Percentiles rank a stretch among this genome's conserved stretches.
These are phyloP conservation scores for Malacoraja senta DNA, from an alignment of 2,797 vertebrate genomes.

Conservation along the genomic window DNA sequence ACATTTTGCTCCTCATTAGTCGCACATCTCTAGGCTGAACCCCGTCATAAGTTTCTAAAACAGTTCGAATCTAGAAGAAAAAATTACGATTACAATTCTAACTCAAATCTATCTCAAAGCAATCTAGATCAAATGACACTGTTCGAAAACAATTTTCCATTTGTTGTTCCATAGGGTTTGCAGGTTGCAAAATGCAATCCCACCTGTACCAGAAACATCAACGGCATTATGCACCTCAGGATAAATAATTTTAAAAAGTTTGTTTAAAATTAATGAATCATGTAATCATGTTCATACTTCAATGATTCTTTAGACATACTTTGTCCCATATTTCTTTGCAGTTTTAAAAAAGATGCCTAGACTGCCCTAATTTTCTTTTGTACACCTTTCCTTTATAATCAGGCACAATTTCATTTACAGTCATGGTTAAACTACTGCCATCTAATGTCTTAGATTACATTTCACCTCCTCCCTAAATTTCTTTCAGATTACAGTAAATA, in stretches of 20 bases:
- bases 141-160: background rate
- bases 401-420: background rate
- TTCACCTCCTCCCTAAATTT: background rate
- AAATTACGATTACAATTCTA: background rate
- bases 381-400: background rate
- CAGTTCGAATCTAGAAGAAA: conserved; percentile 72
- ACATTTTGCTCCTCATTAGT: conserved; percentile 92
- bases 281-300: background rate
- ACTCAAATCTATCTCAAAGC: background rate
- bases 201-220: background rate
- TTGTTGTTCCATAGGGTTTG: background rate
- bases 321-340: background rate
- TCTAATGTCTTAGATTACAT: background rate
- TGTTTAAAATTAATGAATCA: background rate
- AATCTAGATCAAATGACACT: background rate
- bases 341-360: background rate
- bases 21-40: conserved; percentile 94
- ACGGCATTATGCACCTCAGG: background rate
- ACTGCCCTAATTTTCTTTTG: background rate
- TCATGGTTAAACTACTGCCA: background rate
- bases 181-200: background rate
- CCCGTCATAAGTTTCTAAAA: conserved; percentile 90
- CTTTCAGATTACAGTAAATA: background rate
- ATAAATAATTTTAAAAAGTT: background rate
- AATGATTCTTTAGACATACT: background rate